These are phyloP conservation scores for Heteractis magnifica DNA, from an alignment of 92 coral and sea anemone species.

Conservation along the genomic window DNA sequence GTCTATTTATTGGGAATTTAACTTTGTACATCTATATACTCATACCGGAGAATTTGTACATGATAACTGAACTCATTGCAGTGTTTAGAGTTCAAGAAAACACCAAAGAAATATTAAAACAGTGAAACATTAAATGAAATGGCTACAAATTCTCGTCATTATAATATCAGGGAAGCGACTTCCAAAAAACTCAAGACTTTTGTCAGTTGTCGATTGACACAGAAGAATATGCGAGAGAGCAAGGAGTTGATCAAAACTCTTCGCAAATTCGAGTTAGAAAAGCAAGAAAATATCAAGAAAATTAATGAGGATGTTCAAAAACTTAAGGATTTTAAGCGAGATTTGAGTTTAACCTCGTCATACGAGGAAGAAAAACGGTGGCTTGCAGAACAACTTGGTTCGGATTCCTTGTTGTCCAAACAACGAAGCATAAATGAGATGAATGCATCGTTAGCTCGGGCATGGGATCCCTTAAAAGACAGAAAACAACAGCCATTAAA, in stretches of 20 bases:
- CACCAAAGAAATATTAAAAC: too few species aligned
- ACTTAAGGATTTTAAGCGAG: conserved; percentile 35
- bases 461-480: not conserved
- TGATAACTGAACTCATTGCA: too few species aligned
- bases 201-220: conserved; percentile 17
- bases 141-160: not conserved
- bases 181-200: not conserved
- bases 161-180: not conserved
- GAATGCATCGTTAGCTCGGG: not conserved
- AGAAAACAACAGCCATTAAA: not conserved
- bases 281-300: conserved; percentile 24
- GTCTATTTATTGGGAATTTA: too few species aligned
- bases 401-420: not conserved
- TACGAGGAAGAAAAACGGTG: conserved; percentile 13
- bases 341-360: conserved; percentile 24
- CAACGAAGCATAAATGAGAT: not conserved
- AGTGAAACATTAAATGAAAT: not conserved
- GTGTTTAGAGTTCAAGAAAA: too few species aligned
- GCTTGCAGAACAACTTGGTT: not conserved
- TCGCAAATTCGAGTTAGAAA: conserved; percentile 32
- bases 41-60: too few species aligned
- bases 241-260: conserved; percentile 28
- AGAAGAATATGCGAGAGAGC: conserved; percentile 22
- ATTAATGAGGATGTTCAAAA: conserved; percentile 28
- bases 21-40: too few species aligned